A percentile compares a stretch with the other conserved stretches of the same genome.
These are phyloP conservation scores for Meandrina meandrites DNA, from an alignment of 92 coral and sea anemone genomes.

Conservation along the genomic window DNA sequence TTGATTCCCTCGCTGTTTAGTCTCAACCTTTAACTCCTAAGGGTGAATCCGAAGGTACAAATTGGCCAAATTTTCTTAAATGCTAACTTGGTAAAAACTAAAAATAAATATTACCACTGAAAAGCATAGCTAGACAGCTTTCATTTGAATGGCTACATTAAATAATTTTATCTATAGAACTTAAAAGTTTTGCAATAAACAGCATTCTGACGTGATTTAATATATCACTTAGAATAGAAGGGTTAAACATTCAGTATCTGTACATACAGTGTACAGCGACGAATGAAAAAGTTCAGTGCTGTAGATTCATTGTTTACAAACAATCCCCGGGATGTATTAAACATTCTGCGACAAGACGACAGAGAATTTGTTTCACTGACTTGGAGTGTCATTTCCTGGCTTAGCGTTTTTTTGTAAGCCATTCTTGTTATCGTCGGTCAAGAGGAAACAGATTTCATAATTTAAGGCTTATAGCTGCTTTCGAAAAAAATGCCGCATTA, in stretches of 20 bases:
- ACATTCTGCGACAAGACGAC: not conserved
- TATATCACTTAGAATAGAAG: not conserved
- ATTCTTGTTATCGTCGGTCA: conserved; percentile 5
- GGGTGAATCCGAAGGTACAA: not conserved
- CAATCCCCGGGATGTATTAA: not conserved
- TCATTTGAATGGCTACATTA: not conserved
- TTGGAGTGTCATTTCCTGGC: conserved; percentile 22
- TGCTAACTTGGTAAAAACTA: not conserved
- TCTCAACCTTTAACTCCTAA: not conserved
- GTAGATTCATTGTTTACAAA: not conserved
- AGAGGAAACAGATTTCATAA: conserved; percentile 15
- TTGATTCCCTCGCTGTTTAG: not conserved
- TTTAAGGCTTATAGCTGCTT: conserved; percentile 11
- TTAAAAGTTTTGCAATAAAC: not conserved
- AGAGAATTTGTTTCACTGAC: not conserved
- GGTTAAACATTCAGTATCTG: not conserved
- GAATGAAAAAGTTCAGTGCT: not conserved
- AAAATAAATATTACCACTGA: not conserved
- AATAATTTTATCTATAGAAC: not conserved
- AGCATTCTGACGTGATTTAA: not conserved
- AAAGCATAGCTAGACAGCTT: not conserved
- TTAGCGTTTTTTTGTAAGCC: conserved; percentile 12
- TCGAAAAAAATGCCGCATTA: conserved; percentile 3
- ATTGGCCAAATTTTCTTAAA: not conserved
- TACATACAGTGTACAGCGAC: not conserved